Conservation (phyloP, 2,888 invertebrate genomes). For the Aporophyla nigra region DNA sequence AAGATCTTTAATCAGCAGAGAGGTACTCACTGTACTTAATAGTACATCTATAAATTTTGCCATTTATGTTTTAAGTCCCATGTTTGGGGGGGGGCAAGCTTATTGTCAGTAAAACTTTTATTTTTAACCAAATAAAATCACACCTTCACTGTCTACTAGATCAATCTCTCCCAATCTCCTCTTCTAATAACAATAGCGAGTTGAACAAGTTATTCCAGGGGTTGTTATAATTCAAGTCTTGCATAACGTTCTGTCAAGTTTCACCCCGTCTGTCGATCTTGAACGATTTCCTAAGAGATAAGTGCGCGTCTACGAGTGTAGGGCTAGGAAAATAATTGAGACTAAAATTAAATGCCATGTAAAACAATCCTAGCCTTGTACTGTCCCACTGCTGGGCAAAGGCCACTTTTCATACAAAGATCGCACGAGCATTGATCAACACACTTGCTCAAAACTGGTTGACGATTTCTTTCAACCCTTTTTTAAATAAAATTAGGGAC, state of each 20-base stretch:
- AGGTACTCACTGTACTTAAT: no score
- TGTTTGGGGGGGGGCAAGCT: no score
- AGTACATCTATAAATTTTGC: no score
- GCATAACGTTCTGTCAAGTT: constrained; percentile 37
- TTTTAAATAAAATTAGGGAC: background rate
- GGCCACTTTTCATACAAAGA: background rate
- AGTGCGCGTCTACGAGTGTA: constrained; percentile 19
- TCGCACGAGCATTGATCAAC: background rate
- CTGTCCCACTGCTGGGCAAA: background rate
- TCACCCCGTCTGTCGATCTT: constrained; percentile 40
- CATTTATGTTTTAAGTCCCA: no score
- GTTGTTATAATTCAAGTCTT: constrained; percentile 43
- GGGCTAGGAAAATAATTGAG: constrained; percentile 29
- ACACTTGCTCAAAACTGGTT: background rate
- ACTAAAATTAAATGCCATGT: background rate
- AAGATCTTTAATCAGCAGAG: background rate
- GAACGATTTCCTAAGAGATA: constrained; percentile 33
- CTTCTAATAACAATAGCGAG: constrained; percentile 42
- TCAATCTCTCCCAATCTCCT: constrained; percentile 16
- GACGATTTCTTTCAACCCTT: background rate
- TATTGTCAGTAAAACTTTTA: background rate
- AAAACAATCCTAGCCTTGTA: background rate
- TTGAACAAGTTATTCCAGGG: constrained; percentile 44
- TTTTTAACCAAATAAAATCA: background rate
- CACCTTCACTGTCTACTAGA: background rate